These are phyloP conservation scores for Neodiprion pinetum DNA, from an alignment of 1,140 invertebrate genomes.

Conservation along the genomic window DNA sequence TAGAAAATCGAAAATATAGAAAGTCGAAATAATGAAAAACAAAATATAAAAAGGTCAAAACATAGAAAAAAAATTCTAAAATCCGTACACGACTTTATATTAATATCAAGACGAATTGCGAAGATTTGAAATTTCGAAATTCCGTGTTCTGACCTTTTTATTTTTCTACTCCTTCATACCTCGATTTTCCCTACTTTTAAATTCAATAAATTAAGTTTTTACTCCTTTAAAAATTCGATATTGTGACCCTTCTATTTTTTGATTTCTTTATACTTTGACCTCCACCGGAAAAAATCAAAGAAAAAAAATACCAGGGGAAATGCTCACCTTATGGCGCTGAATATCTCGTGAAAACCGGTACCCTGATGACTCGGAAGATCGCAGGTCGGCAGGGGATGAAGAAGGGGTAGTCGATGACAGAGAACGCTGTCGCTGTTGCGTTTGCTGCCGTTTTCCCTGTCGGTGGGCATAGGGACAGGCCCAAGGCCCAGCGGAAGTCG, in stretches of 20 bases:
- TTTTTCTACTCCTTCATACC: too few species aligned
- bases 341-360: constrained; percentile 61
- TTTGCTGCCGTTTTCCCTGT: constrained; percentile 56
- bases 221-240: not conserved
- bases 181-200: not conserved
- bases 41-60: too few species aligned
- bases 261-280: too few species aligned
- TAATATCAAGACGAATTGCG: too few species aligned
- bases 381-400: constrained; percentile 62
- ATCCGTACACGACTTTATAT: too few species aligned
- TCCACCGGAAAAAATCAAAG: not conserved
- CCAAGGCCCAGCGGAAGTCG: constrained; percentile 56
- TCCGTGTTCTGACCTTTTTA: too few species aligned
- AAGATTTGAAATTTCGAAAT: too few species aligned
- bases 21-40: too few species aligned
- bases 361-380: constrained; percentile 58
- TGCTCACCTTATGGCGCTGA: constrained; percentile 53
- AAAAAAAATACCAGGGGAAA: not conserved
- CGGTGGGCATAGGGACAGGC: constrained; percentile 43
- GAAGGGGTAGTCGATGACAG: constrained; percentile 61
- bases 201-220: not conserved
- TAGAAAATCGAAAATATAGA: too few species aligned
- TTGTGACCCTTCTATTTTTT: too few species aligned
- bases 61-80: too few species aligned
- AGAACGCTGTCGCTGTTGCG: constrained; percentile 63